Evolutionary conservation across 2,113 vertebrate species (phyloP).

Genomic region (Muntiacus muntjak): DNA sequence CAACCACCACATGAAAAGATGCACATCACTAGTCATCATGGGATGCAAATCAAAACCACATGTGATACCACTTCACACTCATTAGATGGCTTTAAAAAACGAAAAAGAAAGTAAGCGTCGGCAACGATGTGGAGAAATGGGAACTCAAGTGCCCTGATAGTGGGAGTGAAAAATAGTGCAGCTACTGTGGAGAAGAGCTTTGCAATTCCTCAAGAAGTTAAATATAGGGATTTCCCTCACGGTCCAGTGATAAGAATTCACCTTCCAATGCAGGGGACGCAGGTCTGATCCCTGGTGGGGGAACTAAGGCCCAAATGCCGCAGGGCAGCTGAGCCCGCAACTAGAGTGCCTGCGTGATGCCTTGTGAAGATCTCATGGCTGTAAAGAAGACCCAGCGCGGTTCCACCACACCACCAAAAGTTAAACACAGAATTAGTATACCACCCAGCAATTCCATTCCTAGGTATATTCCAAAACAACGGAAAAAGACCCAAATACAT

Average conservation of each 20-base stretch:
- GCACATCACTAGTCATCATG: background rate
- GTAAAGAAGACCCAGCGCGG: background rate
- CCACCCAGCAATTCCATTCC: background rate
- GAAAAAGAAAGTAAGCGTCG: background rate
- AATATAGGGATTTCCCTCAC: background rate
- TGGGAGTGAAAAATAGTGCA: background rate
- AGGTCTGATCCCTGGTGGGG: background rate
- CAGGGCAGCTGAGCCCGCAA: background rate
- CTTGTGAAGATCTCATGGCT: background rate
- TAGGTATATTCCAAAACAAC: background rate
- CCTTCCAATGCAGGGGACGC: background rate
- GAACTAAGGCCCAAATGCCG: background rate
- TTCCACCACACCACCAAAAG: rapidly evolving
- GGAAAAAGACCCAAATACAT: background rate
- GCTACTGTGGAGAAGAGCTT: background rate
- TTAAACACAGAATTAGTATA: background rate
- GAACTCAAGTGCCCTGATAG: background rate
- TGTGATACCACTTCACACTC: background rate
- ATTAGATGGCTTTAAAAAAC: background rate
- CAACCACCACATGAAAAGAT: background rate
- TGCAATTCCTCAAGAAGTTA: background rate
- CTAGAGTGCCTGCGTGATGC: rapidly evolving
- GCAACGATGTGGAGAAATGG: background rate
- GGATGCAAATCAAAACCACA: background rate
- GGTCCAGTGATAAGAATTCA: background rate